Conservation (phyloP, 2,888 invertebrate species). For the Hololepta plana region DNA sequence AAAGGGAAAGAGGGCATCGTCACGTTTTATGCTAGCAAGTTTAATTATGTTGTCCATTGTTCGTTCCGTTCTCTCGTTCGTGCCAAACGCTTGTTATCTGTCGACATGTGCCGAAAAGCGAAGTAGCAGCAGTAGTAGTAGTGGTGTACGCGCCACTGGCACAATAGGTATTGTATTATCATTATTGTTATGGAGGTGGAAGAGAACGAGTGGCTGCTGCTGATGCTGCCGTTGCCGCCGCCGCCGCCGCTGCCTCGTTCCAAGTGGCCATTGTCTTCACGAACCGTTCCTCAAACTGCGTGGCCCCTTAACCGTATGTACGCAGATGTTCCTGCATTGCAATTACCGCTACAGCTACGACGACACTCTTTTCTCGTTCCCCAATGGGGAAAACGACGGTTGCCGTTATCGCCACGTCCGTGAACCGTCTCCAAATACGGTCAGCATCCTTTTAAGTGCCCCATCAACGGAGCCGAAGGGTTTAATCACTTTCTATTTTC, state of each 20-base stretch:
- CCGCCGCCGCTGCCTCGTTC: no score
- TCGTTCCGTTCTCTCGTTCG: conserved; percentile 10
- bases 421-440: conserved; percentile 10
- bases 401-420: conserved; percentile 4
- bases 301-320: no score
- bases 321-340: no score
- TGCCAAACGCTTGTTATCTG: conserved; percentile 16
- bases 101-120: conserved; percentile 15
- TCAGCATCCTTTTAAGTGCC: conserved; percentile 13
- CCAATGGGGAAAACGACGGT: no score
- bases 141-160: conserved; percentile 10
- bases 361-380: no score
- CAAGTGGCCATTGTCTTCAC: conserved; percentile 10
- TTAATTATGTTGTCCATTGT: conserved; percentile 11
- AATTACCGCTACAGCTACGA: no score
- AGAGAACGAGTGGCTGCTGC: no score
- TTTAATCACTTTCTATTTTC: conserved; percentile 1
- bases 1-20: conserved; percentile 8
- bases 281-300: no score
- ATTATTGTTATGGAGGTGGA: no score
- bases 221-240: no score
- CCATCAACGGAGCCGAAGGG: conserved; percentile 2
- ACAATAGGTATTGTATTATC: conserved; percentile 15
- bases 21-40: conserved; percentile 8
- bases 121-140: background rate